Percentiles rank a stretch among this genome's conserved stretches.
phyloP scores from a whole-genome alignment of 2,113 vertebrate species.

The Forbesichthys papilliferus region DNA sequence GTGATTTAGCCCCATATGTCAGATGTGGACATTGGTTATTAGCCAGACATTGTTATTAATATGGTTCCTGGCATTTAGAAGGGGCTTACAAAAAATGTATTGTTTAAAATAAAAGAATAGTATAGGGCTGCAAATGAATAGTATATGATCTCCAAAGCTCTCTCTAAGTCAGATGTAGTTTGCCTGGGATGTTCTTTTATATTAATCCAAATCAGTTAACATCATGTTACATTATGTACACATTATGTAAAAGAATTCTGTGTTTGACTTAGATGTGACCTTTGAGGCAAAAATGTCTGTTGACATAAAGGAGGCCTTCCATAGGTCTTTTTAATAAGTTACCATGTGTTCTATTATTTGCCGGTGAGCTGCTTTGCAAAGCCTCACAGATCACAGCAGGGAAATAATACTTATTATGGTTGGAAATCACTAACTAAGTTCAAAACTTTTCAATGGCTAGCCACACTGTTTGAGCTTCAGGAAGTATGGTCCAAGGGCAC shows the following conservation, averaged over 20 bases:
- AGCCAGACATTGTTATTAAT: too few species aligned
- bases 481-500: conserved; percentile 55
- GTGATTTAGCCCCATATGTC: conserved; percentile 12
- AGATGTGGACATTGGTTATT: too few species aligned
- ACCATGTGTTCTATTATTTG: conserved; percentile 61
- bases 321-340: conserved; percentile 72
- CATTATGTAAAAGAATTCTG: conserved; percentile 27
- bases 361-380: conserved; percentile 35
- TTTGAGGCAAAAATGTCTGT: conserved; percentile 67
- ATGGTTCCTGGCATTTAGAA: too few species aligned
- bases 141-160: conserved; percentile 17
- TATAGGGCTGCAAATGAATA: conserved; percentile 4
- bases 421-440: conserved; percentile 67
- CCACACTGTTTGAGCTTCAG: conserved; percentile 37
- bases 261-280: conserved; percentile 69
- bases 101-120: conserved; percentile 6
- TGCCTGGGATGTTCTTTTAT: conserved; percentile 30
- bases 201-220: neutral
- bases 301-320: conserved; percentile 67
- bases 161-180: conserved; percentile 23
- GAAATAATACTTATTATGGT: conserved; percentile 38
- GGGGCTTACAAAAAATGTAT: neutral
- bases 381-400: conserved; percentile 53
- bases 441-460: conserved; percentile 29
- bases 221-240: conserved; percentile 4